These are phyloP conservation scores for Siniperca chuatsi DNA, from an alignment of 2,113 vertebrate genomes.

Conservation along the genomic window DNA sequence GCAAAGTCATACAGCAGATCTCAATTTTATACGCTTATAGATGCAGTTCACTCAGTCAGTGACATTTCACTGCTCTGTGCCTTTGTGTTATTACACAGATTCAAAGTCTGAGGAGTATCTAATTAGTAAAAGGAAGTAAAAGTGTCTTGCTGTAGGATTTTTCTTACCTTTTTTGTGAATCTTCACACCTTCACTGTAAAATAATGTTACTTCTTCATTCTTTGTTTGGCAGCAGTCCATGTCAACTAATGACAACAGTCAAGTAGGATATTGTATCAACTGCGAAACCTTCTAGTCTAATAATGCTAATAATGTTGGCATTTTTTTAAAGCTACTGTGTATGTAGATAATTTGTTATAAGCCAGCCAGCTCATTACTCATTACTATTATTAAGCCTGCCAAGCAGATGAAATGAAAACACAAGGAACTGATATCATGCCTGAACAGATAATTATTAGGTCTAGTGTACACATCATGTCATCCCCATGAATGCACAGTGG, in stretches of 20 bases:
- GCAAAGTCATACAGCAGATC: not conserved
- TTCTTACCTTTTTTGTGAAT: not conserved
- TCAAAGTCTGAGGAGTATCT: not conserved
- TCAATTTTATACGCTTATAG: not conserved
- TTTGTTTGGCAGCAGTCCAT: not conserved
- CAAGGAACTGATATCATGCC: not conserved
- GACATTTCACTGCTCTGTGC: not conserved
- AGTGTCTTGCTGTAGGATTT: not conserved
- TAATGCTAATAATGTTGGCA: not conserved
- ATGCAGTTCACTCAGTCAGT: not conserved
- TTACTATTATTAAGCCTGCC: conserved; percentile 16
- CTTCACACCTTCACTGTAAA: not conserved
- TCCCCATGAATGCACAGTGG: not conserved
- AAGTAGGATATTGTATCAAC: not conserved
- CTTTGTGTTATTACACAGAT: not conserved
- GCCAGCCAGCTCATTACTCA: not conserved
- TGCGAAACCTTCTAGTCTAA: not conserved
- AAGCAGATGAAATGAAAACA: not conserved
- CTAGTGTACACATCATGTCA: not conserved
- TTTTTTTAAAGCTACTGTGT: not conserved
- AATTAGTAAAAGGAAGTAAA: not conserved
- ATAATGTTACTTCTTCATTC: not conserved
- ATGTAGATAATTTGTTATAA: not conserved
- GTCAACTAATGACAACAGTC: not conserved
- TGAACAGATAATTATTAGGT: conserved; percentile 18